Evolutionary conservation across 2,113 vertebrate genomes (phyloP), one percentile per base, ranked within the genome.

Genomic region (Lampris incognitus): DNA sequence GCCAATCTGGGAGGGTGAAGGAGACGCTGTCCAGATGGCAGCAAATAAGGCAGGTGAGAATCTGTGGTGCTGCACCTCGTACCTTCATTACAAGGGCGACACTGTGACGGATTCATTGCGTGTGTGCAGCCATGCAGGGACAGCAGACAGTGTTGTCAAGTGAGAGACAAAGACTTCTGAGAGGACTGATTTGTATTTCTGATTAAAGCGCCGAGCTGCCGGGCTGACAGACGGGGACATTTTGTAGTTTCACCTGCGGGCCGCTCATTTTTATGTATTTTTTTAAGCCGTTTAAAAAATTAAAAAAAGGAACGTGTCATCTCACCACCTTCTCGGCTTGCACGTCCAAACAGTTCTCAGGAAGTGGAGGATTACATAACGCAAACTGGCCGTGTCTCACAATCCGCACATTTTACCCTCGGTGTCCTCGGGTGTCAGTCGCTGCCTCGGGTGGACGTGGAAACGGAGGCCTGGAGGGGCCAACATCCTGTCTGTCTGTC

Each of bases 21-120:
- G 85, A 78, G 78, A 82, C 74, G 63, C n/a, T 5, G 60, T 50
- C 72, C 70, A 88, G 13, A 83, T 85, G 82, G 83, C 57, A 58
- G 62, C 54, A 5, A 6, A 40, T 2, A 9, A 6, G 6, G 5
- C 37, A 67, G 49, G 60, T 60, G 63, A 60, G 74, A 42, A 0
- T 66, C 46, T 59, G 66, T 7, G 1, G 66, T 7, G 1, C 72
- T 41, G 24, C 24, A 24, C 24, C 24, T 24, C 24, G 24, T 24
- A 24, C 24, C 24, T 24, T 24, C 24, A 24, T 24, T 24, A 24
- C 24, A 24, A 24, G 24, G 24, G 24, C 24, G 24, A 24, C 24
- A 24, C 24, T 69, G 39, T 49, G 69, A 59, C 44, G 76, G 42
- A 81, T 83, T 67, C 74, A 72, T 83, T 74, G 81, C 24, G 24